phyloP scores from a whole-genome alignment of 2,888 invertebrate genomes.

The Clepsis dumicolana region DNA sequence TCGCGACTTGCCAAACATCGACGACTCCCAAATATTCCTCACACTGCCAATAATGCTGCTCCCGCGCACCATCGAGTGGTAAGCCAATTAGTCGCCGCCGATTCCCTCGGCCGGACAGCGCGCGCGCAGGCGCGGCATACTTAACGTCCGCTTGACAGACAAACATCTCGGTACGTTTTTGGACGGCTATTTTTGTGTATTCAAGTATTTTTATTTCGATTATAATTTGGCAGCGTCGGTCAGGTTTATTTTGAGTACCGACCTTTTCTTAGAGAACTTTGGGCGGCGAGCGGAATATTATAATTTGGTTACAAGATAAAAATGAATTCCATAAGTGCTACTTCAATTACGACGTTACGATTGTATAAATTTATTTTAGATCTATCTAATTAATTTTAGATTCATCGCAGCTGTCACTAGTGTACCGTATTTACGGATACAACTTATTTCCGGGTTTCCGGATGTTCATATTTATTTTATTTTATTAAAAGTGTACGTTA shows the following conservation, averaged over 20 bases:
- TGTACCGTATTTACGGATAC: no score
- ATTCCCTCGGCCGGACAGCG: not conserved
- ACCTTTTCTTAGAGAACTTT: conserved; percentile 16
- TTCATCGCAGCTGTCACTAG: no score
- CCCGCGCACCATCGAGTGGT: conserved; percentile 17
- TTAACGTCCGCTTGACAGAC: conserved; percentile 25
- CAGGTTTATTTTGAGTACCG: conserved; percentile 27
- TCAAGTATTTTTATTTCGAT: conserved; percentile 33
- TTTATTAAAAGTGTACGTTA: no score
- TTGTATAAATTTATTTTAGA: no score
- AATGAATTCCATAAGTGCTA: no score
- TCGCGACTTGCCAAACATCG: conserved; percentile 32
- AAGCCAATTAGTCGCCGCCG: conserved; percentile 29
- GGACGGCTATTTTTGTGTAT: conserved; percentile 36
- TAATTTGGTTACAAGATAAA: no score
- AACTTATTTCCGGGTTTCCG: no score
- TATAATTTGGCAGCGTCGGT: conserved; percentile 36
- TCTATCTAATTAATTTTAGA: no score
- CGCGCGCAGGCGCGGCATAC: conserved; percentile 19
- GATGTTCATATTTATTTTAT: no score
- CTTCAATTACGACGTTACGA: no score
- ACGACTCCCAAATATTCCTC: conserved; percentile 33
- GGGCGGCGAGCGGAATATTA: conserved; percentile 1
- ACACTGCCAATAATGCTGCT: conserved; percentile 32
- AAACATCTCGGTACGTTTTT: conserved; percentile 34